Evolutionary conservation across 2,113 vertebrate genomes (phyloP), one percentile per base, ranked within the genome.

Genomic region (Poeciliopsis turrubarensis): DNA sequence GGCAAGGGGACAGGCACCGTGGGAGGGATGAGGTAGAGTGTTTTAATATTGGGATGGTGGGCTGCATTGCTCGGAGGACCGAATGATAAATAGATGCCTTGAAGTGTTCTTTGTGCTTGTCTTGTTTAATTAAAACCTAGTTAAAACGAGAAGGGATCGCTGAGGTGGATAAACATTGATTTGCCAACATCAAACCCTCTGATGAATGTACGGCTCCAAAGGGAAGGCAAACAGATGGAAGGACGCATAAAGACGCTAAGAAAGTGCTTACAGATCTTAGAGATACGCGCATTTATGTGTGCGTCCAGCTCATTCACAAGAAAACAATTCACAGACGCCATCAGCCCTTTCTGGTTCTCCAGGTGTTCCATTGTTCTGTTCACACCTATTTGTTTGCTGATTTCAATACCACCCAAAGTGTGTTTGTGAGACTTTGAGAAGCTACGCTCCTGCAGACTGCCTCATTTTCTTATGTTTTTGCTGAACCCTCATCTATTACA

Each of bases 401-500:
- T 91, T 87, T 87, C 86, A 84, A 82, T 73, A 65, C 78, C 7
- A 81, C 31, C 51, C 37, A 30, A 88, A 81, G 87, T 83, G 73
- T 75, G 77, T 41, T 71, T 78, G 81, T 67, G 81, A 86, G 78
- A 68, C 78, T 87, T 78, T 41, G 80, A 85, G 83, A 84, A 82
- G 81, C 81, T 73, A 73, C 81, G 72, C 69, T 81, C 83, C 79
- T 12, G 79, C 89, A 84, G 85, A 80, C 87, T 85, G 87, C 88
- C 87, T 85, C 81, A 76, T 79, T 76, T 78, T 88, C 78, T 91
- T 81, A 78, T 85, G 84, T 87, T 83, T 89, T 80, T 71, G 80
- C 86, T 87, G 85, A 83, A 86, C 83, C 89, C 86, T 89, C 90
- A 92, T 93, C 90, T 87, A 91, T 93, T 92, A 93, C 89, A 89